Evolutionary conservation across 2,888 invertebrate genomes (phyloP).

Genomic region (Coenonympha arcania): DNA sequence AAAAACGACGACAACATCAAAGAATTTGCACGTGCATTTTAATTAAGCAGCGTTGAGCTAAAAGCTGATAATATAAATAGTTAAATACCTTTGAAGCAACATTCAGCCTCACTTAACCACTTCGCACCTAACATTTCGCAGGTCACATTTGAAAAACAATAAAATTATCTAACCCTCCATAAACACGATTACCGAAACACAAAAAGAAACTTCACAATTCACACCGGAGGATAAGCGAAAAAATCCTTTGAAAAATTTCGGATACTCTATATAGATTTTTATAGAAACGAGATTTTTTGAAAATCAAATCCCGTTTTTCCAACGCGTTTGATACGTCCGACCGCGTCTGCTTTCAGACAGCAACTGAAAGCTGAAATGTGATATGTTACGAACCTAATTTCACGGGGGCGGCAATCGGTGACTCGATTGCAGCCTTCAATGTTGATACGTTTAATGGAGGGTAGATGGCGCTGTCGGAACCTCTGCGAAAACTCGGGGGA

Average conservation of each 20-base stretch:
- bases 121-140: slow-evolving; percentile 14
- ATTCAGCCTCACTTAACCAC: slow-evolving; percentile 20
- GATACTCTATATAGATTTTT: not conserved
- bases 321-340: slow-evolving; percentile 32
- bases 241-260: not conserved
- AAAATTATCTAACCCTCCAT: not conserved
- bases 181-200: not conserved
- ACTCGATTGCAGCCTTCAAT: slow-evolving; percentile 39
- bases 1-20: not conserved
- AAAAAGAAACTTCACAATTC: not conserved
- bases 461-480: slow-evolving; percentile 34
- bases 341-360: slow-evolving; percentile 37
- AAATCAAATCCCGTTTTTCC: not conserved
- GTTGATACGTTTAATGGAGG: slow-evolving; percentile 28
- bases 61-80: not conserved
- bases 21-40: slow-evolving; percentile 7
- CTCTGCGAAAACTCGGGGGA: not conserved
- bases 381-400: slow-evolving; percentile 58
- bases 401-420: slow-evolving; percentile 41
- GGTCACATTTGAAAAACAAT: not conserved
- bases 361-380: slow-evolving; percentile 46
- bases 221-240: no score
- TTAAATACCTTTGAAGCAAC: slow-evolving; percentile 22
- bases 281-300: slow-evolving; percentile 6
- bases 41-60: not conserved